phyloP scores from a whole-genome alignment of 2,888 invertebrate species.

The Fabriciana adippe region DNA sequence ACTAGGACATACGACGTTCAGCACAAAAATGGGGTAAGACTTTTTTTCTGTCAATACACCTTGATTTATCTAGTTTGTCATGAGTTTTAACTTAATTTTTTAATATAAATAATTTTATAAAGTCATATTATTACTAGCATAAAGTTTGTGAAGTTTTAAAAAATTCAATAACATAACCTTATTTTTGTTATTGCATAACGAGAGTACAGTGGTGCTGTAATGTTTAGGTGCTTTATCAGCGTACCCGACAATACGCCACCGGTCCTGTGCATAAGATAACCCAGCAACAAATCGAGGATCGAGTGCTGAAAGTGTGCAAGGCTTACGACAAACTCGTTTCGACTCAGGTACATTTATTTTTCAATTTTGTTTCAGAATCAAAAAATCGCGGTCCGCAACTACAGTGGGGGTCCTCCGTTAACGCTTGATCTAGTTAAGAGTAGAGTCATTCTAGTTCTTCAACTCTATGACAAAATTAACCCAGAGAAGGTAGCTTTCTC shows the following conservation, averaged over 20 bases:
- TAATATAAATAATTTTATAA: not conserved
- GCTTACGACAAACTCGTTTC: conserved; percentile 94
- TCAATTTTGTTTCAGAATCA: conserved; percentile 83
- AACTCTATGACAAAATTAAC: conserved; percentile 98
- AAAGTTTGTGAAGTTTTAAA: not conserved
- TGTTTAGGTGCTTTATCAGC: conserved; percentile 72
- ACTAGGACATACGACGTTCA: conserved; percentile 53
- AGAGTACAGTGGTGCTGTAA: conserved; percentile 64
- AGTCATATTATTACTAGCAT: conserved; percentile 9
- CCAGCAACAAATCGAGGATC: conserved; percentile 86
- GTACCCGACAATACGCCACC: conserved; percentile 61
- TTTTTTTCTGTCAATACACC: conserved; percentile 27
- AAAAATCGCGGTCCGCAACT: conserved; percentile 86
- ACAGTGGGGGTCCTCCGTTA: conserved; percentile 89
- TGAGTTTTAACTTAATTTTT: not conserved
- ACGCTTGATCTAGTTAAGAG: conserved; percentile 91
- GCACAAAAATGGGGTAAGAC: conserved; percentile 66
- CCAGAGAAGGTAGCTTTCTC: conserved; percentile 91
- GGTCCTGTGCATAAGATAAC: conserved; percentile 77
- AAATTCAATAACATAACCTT: conserved; percentile 63
- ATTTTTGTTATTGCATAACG: conserved; percentile 77
- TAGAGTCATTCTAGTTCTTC: conserved; percentile 96
- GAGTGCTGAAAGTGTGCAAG: conserved; percentile 93
- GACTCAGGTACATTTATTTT: conserved; percentile 87
- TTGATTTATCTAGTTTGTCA: conserved; percentile 19